Evolutionary conservation across 2,113 vertebrate genomes (phyloP).

Genomic region (Engystomops pustulosus): DNA sequence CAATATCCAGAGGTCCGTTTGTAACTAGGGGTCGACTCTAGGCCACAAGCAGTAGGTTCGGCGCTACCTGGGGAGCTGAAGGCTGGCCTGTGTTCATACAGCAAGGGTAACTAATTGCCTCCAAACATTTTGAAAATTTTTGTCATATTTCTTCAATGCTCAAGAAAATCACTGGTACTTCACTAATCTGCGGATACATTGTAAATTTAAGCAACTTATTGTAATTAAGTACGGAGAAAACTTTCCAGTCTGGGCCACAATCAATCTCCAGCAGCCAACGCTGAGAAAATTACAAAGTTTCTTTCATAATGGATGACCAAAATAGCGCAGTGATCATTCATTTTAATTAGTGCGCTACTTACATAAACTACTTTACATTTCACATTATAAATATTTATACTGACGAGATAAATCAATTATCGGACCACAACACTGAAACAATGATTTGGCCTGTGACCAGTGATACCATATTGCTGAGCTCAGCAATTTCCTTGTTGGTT

Average conservation of each 20-base stretch:
- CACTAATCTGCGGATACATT: neutral
- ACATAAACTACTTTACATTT: constrained; percentile 45
- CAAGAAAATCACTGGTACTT: neutral
- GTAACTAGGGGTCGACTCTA: too few species aligned
- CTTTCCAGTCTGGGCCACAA: constrained; percentile 37
- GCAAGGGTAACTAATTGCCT: too few species aligned
- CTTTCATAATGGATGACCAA: constrained; percentile 43
- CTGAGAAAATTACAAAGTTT: constrained; percentile 52
- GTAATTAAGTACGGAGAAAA: constrained; percentile 44
- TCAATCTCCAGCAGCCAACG: constrained; percentile 28
- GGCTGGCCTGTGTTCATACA: too few species aligned
- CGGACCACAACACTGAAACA: neutral
- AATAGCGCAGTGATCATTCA: constrained; percentile 50
- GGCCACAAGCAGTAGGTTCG: too few species aligned
- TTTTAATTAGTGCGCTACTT: constrained; percentile 45
- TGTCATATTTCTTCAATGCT: too few species aligned
- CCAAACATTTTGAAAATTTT: too few species aligned
- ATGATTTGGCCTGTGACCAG: neutral
- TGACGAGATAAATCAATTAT: constrained; percentile 45
- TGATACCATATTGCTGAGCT: neutral
- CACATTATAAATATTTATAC: constrained; percentile 49
- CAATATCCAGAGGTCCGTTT: too few species aligned
- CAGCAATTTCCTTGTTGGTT: neutral
- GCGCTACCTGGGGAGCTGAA: too few species aligned
- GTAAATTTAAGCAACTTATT: constrained; percentile 1